A percentile compares a stretch with the other conserved stretches of the same genome.
Evolutionary conservation across 2,888 invertebrate species (phyloP).

Genomic region (Ctena decussata): DNA sequence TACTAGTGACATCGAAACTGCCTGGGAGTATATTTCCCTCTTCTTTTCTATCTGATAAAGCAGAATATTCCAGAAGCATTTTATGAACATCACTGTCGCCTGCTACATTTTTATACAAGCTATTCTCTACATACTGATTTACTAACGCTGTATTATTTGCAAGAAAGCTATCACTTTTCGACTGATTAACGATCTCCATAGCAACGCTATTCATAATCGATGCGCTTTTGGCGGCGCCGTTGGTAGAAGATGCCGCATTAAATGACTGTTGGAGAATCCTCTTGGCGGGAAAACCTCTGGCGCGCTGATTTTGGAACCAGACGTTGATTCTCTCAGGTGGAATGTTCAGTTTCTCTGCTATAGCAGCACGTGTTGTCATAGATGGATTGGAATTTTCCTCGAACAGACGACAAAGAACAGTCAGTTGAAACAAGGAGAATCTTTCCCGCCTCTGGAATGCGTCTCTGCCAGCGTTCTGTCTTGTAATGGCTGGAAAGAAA

Average conservation of each 20-base stretch:
- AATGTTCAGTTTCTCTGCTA: conserved; percentile 68
- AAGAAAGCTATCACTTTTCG: neutral
- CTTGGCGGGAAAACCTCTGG: conserved; percentile 71
- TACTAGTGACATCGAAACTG: neutral
- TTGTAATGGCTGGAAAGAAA: neutral
- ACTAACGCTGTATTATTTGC: neutral
- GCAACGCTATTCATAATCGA: conserved; percentile 3
- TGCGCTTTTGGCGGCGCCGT: conserved; percentile 1
- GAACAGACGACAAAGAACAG: conserved; percentile 71
- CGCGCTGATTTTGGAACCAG: conserved; percentile 76
- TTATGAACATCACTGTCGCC: neutral
- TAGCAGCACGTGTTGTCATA: conserved; percentile 61
- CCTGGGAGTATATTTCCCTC: neutral
- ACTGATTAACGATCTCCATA: neutral
- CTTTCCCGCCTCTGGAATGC: conserved; percentile 64
- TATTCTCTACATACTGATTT: neutral
- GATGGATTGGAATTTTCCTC: conserved; percentile 72
- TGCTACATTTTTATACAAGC: neutral
- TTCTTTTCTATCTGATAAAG: neutral
- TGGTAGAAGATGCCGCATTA: neutral
- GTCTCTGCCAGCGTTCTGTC: conserved; percentile 27
- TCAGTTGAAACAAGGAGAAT: conserved; percentile 69
- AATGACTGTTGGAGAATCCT: conserved; percentile 64
- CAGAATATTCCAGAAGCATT: neutral
- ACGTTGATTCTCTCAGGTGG: conserved; percentile 72